Base-by-base conservation (phyloP, 2,113 vertebrate species). In the Penelope pileata region DNA sequence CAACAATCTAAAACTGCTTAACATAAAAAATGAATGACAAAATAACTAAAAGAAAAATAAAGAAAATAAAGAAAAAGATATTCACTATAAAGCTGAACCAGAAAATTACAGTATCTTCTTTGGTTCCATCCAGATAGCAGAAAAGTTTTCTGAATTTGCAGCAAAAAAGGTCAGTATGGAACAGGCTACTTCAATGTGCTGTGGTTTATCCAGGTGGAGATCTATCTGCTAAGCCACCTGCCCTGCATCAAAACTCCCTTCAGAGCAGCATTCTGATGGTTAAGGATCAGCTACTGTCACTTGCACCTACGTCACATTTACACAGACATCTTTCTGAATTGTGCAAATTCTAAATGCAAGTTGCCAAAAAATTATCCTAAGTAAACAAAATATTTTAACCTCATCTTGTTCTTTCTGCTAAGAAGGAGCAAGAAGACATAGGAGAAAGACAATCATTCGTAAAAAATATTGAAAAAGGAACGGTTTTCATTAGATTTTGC, bases 181-280 rank as follows among this genome's bases (percentile, higher is more conserved):
- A 88, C 42, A 36, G 51, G 29, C 36, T 70, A 47, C 47, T 83
- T 66, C 30, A 75, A 58, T 56, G 36, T 48, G 85, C 83, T 68
- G 81, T 48, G 72, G 75, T 36, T 94, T 80, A 85, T 59, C 62
- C 87, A 95, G 89, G 91, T 83, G 84, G 78, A 94, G 54, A 12
- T 83, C 59, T 96, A 24, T 87, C 72, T 94, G 84, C 75, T 72
- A 80, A 68, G 77, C 89, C 91, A 93, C 86, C 69, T 92, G 83
- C 77, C 87, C 91, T 85, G 54, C 75, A 74, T 50, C 87, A 66
- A 23, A 82, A 80, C 12, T 67, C 45, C 48, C 67, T 83, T 70
- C 32, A 89, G 54, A 91, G n/a, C 48, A 86, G 60, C 22, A 40
- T 63, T 80, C 26, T 4, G 23, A 90, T 51, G 1, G 9, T 3